Evolutionary conservation across 2,797 vertebrate genomes (phyloP), one percentile per base, ranked within the genome.

Genomic region (Mus minutoides): DNA sequence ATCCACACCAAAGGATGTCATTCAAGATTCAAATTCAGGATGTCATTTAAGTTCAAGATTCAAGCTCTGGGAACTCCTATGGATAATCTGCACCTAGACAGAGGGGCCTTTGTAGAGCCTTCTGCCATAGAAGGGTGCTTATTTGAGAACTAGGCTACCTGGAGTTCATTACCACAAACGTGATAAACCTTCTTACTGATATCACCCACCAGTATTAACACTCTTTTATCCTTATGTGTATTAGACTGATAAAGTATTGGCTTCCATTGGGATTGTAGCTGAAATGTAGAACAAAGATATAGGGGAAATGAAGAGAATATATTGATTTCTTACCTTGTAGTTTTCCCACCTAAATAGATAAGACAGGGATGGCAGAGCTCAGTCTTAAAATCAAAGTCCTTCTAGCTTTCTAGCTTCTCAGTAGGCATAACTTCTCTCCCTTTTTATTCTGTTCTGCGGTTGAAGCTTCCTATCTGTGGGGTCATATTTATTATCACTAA

Each of bases 401-500:
- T 49, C 40, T 75, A 93, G 43, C n/a, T 69, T 73, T 82, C 92
- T 80, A 85, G 92, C 64, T 67, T 83, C 17, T 16, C 40, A 93
- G 49, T 0, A 94, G 52, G 83, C 24, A 93, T 90, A 96, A 93
- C 43, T 60, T 90, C 71, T 88, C 46, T 87, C 34, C 43, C 4
- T 83, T 95, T 96, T 93, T 64, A 79, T 93, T 37, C 95, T 90
- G 49, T 90, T 95, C 46, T 78, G 52, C 67, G 94, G 58, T 71
- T 96, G 77, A 94, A 58, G 29, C 93, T 96, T 93, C 69, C 82
- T 90, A 85, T 84, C 37, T 49, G 40, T 40, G 46, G 34, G 71
- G 82, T 17, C 58, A 78, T 49, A 88, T 76, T 93, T 89, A 93
- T 84, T 96, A 62, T 92, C 84, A 62, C 92, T 96, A 95, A 97